Evolutionary conservation across 2,113 vertebrate species (phyloP).

Genomic region (Bos taurus): ARS-UCD2.0 NC_082638.1:3926001-3926500

Average conservation of each 20-base stretch:
- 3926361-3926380: background rate
- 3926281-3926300: background rate
- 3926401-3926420: fast-evolving
- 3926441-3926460: too few relatives aligned
- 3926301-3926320: background rate
- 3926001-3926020: background rate
- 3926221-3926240: background rate
- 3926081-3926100: background rate
- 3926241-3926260: background rate
- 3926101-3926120: background rate
- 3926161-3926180: background rate
- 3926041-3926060: background rate
- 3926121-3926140: background rate
- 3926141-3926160: background rate
- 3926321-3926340: background rate
- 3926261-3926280: background rate
- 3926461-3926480: background rate
- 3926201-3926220: background rate
- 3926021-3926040: background rate
- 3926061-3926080: background rate
- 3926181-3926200: background rate
- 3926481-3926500: fast-evolving
- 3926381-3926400: background rate
- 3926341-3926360: background rate
- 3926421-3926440: background rate